These are phyloP conservation scores for Hedychridium roseum DNA, from an alignment of 2,888 invertebrate genomes.

Conservation along the genomic window DNA sequence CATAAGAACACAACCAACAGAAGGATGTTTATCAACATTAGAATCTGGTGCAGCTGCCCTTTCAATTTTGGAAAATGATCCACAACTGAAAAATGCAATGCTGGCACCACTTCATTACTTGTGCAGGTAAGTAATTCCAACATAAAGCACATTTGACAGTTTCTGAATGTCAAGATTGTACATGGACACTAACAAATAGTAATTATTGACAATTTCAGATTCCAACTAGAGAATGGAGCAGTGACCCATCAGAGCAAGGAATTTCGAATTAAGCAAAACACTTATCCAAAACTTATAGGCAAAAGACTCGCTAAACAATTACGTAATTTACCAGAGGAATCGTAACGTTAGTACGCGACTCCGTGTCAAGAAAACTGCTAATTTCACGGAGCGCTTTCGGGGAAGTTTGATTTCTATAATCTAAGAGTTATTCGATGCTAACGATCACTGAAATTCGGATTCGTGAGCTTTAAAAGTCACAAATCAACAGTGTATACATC, in stretches of 20 bases:
- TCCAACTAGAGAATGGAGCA: constrained; percentile 90
- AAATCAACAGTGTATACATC: too few relatives aligned
- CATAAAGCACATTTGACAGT: too few relatives aligned
- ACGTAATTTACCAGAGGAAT: constrained; percentile 47
- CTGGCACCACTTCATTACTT: constrained; percentile 82
- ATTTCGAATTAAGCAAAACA: constrained; percentile 80
- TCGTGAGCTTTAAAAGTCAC: too few relatives aligned
- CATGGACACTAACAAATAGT: too few relatives aligned
- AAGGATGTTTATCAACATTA: constrained; percentile 89
- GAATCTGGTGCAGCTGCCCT: constrained; percentile 86
- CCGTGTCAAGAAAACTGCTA: too few relatives aligned
- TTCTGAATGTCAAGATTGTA: too few relatives aligned
- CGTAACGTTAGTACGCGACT: constrained; percentile 24
- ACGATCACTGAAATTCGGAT: too few relatives aligned
- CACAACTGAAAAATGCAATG: constrained; percentile 72
- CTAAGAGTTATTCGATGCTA: too few relatives aligned
- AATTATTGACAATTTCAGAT: constrained; percentile 54
- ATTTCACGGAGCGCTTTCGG: too few relatives aligned
- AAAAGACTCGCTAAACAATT: constrained; percentile 73
- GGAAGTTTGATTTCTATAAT: too few relatives aligned
- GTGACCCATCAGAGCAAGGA: constrained; percentile 94
- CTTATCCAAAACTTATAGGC: constrained; percentile 82
- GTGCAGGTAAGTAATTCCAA: constrained; percentile 72
- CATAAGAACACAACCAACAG: constrained; percentile 92
- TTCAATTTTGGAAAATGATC: constrained; percentile 76